Percentiles rank a stretch among this genome's conserved stretches.
phyloP scores from a whole-genome alignment of 2,113 vertebrate genomes.

The Typhlomys cinereus region DNA sequence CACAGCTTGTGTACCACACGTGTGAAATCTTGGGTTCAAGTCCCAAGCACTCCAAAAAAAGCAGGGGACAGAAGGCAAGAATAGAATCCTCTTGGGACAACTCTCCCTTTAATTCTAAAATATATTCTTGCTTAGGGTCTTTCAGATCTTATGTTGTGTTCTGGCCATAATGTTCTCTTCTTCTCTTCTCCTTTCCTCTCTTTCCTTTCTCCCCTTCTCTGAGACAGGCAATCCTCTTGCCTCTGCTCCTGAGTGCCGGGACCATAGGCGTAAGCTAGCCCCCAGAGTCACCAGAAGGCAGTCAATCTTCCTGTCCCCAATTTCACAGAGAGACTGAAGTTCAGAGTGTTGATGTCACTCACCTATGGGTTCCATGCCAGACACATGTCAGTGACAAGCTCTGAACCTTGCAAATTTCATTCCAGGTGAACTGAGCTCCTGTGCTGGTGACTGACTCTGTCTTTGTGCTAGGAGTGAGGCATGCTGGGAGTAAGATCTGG shows the following conservation, averaged over 20 bases:
- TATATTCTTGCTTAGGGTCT: background rate
- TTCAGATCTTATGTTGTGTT: background rate
- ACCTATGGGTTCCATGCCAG: background rate
- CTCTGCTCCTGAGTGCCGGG: no score
- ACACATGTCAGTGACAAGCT: accelerated
- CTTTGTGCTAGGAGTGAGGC: background rate
- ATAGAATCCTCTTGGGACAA: background rate
- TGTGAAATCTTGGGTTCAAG: background rate
- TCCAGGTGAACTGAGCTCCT: background rate
- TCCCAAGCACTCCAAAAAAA: background rate
- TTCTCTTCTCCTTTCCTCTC: no score
- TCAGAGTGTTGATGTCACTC: background rate
- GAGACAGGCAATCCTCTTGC: no score
- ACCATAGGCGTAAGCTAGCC: no score
- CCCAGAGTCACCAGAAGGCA: background rate
- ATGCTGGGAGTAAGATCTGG: background rate
- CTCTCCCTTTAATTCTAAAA: background rate
- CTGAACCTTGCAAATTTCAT: background rate
- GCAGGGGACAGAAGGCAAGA: background rate
- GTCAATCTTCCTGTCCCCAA: background rate
- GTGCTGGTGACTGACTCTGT: background rate
- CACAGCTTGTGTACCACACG: background rate
- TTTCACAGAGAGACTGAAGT: slow-evolving; percentile 6
- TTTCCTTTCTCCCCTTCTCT: no score
- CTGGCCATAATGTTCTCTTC: no score